Base-by-base conservation (phyloP, 2,113 vertebrate genomes). In the Trochalopteron elliotii region DNA sequence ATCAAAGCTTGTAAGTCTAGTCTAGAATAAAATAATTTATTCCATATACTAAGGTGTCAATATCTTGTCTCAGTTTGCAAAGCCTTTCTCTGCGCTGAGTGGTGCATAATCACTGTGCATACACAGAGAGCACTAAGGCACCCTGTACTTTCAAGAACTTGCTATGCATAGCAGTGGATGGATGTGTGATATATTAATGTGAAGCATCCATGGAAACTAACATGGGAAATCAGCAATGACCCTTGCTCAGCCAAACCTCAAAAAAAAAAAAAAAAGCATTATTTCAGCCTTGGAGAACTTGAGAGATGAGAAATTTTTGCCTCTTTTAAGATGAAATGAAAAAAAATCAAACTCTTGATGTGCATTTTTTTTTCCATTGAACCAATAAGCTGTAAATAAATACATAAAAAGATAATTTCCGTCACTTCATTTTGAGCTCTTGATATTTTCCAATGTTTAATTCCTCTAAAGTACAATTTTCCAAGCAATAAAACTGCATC, bases 381-480 rank as follows among this genome's bases (percentile, higher is more conserved):
- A 78, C 79, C 39, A 83, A 56, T 56, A 56, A 94, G 28, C 64
- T 70, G 55, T 83, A 95, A 90, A 92, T 86, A 96, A 93, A 90
- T 47, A 92, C 39, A 74, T 90, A 59, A 90, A 93, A 87, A 50
- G 42, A 80, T 82, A 77, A 74, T 95, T 94, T 93, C 52, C 81
- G 60, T 64, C 35, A 56, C 44, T 93, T 96, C 27, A 70, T 90
- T 90, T 88, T 83, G 55, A 94, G 50, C 30, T 89, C 68, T 56
- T 87, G 75, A 72, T 47, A 70, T 90, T 94, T 95, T 21, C 25
- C 31, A 86, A 5, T 28, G 24, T 93, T 85, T 67, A 87, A 65
- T 61, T 92, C 75, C 44, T 85, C 49, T 37, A n/a, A 92, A 83
- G 20, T 52, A 75, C 8, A 63, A 20, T 75, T 86, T 88, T 75